Conservation (phyloP, 2,888 invertebrate genomes). For the Oasisia sp. region DNA sequence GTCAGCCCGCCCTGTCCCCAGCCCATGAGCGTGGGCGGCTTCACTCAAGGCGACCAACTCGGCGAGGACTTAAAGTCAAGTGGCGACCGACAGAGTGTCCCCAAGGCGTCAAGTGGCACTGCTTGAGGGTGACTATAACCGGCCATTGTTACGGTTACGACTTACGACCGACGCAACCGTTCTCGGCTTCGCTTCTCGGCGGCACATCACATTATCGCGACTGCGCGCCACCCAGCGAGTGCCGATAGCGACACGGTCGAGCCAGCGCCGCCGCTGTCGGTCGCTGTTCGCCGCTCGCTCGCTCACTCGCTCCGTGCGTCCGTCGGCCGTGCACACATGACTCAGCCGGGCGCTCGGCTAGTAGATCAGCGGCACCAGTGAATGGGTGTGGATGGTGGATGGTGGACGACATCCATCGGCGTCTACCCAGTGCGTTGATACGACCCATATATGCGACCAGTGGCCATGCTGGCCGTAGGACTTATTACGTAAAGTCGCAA, state of each 20-base stretch:
- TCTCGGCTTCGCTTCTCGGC: not conserved
- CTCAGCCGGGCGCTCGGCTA: not conserved
- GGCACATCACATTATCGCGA: constrained; percentile 17
- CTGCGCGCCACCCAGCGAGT: constrained; percentile 10
- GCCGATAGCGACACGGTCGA: constrained; percentile 9
- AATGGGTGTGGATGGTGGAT: not conserved
- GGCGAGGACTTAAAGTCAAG: not conserved
- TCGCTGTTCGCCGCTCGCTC: not conserved
- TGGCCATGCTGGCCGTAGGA: not conserved
- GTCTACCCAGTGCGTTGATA: not conserved
- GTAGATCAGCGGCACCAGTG: not conserved
- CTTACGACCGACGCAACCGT: not conserved
- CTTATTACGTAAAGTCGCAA: not conserved
- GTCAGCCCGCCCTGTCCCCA: not conserved
- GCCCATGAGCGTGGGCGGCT: not conserved
- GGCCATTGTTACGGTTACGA: not conserved
- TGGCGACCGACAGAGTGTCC: not conserved
- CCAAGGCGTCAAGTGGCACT: not conserved
- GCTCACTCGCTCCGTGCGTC: not conserved
- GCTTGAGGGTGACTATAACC: not conserved
- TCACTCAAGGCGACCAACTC: not conserved
- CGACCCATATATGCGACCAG: not conserved
- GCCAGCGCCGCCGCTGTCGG: not conserved
- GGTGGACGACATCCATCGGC: not conserved
- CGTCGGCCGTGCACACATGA: not conserved